Base-by-base conservation (phyloP, 2,888 invertebrate species). In the Myopa tessellatipennis region DNA sequence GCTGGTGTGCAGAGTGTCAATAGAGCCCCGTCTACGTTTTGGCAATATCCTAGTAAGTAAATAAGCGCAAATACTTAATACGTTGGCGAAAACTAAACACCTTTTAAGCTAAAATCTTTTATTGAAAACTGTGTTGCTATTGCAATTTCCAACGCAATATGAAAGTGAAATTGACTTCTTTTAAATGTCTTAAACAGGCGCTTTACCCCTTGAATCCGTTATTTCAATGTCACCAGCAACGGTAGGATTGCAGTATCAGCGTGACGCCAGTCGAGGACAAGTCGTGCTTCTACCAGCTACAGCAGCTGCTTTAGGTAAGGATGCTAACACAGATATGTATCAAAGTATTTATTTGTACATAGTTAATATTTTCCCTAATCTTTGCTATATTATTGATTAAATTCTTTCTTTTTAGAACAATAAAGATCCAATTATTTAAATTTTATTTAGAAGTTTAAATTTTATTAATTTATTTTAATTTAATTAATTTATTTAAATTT, bases 261-360 rank as follows among this genome's bases (percentile, higher is more conserved):
- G 96, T 81, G 97, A 97, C 88, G 95, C 96, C 50, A 92, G 94
- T 36, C 95, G 95, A 4, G 96, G 96, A 68, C 95, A 95, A 83
- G 91, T 96, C 79, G 92, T 96, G 81, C 92, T 96, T 81, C 91
- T 96, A 83, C 95, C 95, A 68, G 92, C 95, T 58, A 92, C 94
- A 68, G 92, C 92, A 88, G 88, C 88, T 83, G 83, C 87, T 78
- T 90, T 91, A 86, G 93, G 92, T 91, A 86, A 84, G 87, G 2
- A 10, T 61, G 14, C 61, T 58, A 58, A 61, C 14, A 14, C n/a
- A 10, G 5, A 26, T 10, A n/a, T 26, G 1, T 34, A 12, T 58
- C 16, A 58, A 45, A 45, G 10, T 45, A 45, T 10, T 45, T 45
- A 6, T 45, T 45, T 58, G 6, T 58, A n/a, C 58, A 58, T 58